Evolutionary conservation across 1,140 invertebrate species (phyloP).

Genomic region (Calephelis nemesis): DNA sequence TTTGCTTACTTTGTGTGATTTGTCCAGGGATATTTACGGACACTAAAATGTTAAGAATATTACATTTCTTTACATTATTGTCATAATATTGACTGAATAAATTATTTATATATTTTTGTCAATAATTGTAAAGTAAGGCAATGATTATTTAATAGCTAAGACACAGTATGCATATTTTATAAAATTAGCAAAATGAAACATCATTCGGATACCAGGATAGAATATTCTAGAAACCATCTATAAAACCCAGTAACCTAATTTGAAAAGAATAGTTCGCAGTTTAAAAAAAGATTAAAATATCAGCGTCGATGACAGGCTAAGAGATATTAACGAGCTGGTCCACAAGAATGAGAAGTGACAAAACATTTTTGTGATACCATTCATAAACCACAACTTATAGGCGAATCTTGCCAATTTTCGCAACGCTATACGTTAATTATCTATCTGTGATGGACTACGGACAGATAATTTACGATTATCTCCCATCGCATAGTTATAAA

Average conservation of each 20-base stretch:
- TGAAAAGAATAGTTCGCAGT: neutral
- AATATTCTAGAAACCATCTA: no score
- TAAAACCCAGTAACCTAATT: neutral
- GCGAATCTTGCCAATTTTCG: constrained; percentile 6
- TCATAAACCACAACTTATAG: neutral
- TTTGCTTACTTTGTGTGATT: no score
- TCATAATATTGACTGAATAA: no score
- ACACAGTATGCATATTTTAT: no score
- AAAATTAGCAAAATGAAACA: no score
- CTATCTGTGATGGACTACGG: neutral
- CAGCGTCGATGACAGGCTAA: neutral
- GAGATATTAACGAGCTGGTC: neutral
- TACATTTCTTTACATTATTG: no score
- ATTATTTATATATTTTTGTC: no score
- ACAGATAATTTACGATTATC: neutral
- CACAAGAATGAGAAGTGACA: neutral
- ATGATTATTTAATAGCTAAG: no score
- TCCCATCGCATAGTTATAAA: neutral
- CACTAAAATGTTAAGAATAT: no score
- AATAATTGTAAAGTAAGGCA: no score
- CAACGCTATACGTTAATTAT: constrained; percentile 1
- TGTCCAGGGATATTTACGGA: no score
- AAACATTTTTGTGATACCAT: constrained; percentile 5
- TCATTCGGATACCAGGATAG: no score
- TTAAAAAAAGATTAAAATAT: neutral